Conservation (phyloP, 1,140 invertebrate species). For the Hermetia illucens region DNA sequence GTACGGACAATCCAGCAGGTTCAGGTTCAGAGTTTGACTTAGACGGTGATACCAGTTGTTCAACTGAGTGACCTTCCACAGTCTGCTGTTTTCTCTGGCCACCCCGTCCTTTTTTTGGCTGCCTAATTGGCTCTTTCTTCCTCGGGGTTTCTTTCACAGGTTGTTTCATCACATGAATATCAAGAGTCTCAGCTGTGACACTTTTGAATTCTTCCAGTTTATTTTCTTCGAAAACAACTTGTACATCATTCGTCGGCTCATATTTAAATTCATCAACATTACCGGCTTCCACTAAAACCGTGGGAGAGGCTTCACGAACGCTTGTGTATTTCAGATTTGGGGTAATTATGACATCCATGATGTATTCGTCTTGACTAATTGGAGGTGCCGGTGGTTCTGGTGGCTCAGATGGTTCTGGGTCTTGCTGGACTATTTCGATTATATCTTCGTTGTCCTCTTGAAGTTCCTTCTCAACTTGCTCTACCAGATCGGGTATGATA, state of each 20-base stretch:
- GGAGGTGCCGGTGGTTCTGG: slow-evolving; percentile 12
- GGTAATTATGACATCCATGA: slow-evolving; percentile 24
- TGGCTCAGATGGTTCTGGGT: slow-evolving; percentile 2
- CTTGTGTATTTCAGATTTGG: slow-evolving; percentile 18
- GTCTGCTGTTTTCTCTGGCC: too few relatives aligned
- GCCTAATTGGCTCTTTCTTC: too few relatives aligned
- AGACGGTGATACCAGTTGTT: too few relatives aligned
- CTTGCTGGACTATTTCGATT: slow-evolving; percentile 9
- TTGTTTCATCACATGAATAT: too few relatives aligned
- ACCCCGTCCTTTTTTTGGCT: too few relatives aligned
- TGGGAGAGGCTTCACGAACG: slow-evolving; percentile 17
- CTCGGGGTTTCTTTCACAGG: too few relatives aligned
- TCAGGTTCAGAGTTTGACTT: too few relatives aligned
- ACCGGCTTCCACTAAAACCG: slow-evolving; percentile 5
- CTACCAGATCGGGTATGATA: slow-evolving; percentile 26
- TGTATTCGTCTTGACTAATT: slow-evolving; percentile 10
- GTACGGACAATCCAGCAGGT: too few relatives aligned
- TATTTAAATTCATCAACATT: slow-evolving; percentile 12
- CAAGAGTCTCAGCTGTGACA: too few relatives aligned
- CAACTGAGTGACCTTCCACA: too few relatives aligned
- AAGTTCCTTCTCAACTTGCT: slow-evolving; percentile 28
- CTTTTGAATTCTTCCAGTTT: not conserved
- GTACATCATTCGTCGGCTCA: not conserved
- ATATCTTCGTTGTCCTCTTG: slow-evolving; percentile 5
- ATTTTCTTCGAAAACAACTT: not conserved